phyloP scores from a whole-genome alignment of 2,888 invertebrate genomes.

The Empis livida region DNA sequence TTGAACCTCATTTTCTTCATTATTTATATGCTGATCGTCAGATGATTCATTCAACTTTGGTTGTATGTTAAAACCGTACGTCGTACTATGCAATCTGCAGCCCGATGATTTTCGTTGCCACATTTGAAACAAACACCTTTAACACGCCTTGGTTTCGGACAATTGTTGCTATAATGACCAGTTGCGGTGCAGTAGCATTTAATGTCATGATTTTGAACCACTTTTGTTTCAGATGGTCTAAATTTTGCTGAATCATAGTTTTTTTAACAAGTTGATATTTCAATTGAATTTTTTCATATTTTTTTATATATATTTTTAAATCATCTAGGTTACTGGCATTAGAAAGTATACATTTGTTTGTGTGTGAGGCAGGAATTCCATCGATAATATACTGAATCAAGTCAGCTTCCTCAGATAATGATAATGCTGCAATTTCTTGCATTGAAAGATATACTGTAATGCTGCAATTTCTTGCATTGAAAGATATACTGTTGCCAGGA shows the following conservation, averaged over 20 bases:
- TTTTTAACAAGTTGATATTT: too few species aligned
- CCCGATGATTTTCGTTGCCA: neutral
- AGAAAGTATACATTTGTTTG: too few species aligned
- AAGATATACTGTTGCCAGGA: neutral
- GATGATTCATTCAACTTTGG: neutral
- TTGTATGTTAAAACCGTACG: neutral
- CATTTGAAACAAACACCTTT: neutral
- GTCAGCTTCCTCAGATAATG: too few species aligned
- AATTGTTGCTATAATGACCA: constrained; percentile 1
- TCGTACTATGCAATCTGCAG: neutral
- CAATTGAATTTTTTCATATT: too few species aligned
- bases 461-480: too few species aligned
- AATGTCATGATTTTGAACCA: neutral
- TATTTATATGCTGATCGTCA: neutral
- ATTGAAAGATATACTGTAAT: too few species aligned
- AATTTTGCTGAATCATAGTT: too few species aligned
- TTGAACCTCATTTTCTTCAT: neutral
- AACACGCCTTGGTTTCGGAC: neutral
- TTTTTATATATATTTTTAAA: too few species aligned
- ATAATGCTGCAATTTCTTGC: too few species aligned
- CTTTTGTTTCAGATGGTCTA: neutral
- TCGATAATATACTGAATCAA: too few species aligned
- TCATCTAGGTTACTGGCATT: too few species aligned
- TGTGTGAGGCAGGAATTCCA: too few species aligned
- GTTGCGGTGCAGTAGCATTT: neutral